A percentile compares a stretch with the other conserved stretches of the same genome.
Conservation (phyloP, 2,113 vertebrate genomes). For the Antennarius striatus region DNA sequence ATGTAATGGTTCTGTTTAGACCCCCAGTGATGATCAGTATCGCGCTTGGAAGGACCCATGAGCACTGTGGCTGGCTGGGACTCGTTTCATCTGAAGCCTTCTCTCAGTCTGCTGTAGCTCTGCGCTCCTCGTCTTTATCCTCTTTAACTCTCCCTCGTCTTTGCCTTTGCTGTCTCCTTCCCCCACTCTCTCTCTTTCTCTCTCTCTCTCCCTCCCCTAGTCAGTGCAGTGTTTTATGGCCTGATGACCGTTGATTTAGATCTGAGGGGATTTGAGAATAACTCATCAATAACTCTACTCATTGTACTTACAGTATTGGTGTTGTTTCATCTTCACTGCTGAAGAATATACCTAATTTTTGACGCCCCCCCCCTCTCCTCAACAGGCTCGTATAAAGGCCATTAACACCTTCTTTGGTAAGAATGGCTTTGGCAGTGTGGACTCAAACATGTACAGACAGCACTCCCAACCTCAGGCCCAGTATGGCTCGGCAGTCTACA, state of each 20-base stretch:
- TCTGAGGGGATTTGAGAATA: conserved; percentile 75
- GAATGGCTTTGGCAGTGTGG: conserved; percentile 90
- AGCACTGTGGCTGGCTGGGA: conserved; percentile 67
- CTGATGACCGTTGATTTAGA: conserved; percentile 82
- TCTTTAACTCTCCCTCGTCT: not conserved
- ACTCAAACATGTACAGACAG: conserved; percentile 87
- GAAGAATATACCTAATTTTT: not conserved
- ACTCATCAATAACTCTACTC: no score
- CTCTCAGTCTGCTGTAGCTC: conserved; percentile 3
- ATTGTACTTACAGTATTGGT: not conserved
- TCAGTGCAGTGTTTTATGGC: conserved; percentile 72
- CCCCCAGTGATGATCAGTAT: conserved; percentile 83
- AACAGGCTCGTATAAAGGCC: conserved; percentile 97
- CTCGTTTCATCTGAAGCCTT: conserved; percentile 36
- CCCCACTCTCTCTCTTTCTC: not conserved
- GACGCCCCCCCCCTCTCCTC: not conserved
- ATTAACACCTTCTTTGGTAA: conserved; percentile 99
- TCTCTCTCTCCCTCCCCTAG: conserved; percentile 17
- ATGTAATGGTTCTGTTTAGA: not conserved
- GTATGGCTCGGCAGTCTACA: conserved; percentile 89
- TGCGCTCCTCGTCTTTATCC: conserved; percentile 1
- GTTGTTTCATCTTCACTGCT: not conserved
- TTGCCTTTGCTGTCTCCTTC: not conserved
- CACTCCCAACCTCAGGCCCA: conserved; percentile 86
- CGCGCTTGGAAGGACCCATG: conserved; percentile 81